phyloP scores from a whole-genome alignment of 2,888 invertebrate genomes.

The Argyresthia albistria region DNA sequence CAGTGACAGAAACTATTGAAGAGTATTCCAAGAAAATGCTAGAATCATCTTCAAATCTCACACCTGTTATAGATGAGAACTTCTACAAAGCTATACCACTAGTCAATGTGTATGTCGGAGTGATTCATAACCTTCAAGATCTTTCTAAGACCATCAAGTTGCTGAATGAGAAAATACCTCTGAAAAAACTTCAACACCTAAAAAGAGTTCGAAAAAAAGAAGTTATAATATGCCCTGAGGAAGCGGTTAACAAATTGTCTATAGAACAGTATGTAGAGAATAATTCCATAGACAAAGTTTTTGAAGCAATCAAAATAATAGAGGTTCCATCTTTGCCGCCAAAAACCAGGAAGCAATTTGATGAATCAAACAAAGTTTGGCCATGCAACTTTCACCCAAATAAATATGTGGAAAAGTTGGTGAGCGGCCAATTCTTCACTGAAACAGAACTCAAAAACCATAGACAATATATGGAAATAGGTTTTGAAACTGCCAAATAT shows the following conservation, averaged over 20 bases:
- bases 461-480: conserved; percentile 70
- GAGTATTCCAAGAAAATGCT: conserved; percentile 15
- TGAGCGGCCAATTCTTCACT: conserved; percentile 74
- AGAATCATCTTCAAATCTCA: conserved; percentile 31
- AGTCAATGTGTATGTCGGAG: conserved; percentile 73
- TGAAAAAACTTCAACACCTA: conserved; percentile 77
- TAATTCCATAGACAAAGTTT: conserved; percentile 56
- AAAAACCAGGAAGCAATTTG: conserved; percentile 77
- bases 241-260: conserved; percentile 23
- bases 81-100: conserved; percentile 56
- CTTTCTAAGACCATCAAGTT: conserved; percentile 75
- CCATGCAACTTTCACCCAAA: conserved; percentile 90
- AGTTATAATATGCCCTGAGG: conserved; percentile 67
- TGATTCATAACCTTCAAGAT: conserved; percentile 71
- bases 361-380: conserved; percentile 76
- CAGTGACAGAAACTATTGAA: conserved; percentile 20
- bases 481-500: conserved; percentile 66
- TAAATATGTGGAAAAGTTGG: conserved; percentile 78
- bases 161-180: conserved; percentile 71
- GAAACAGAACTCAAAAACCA: conserved; percentile 66
- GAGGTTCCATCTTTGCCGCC: conserved; percentile 76
- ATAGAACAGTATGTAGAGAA: conserved; percentile 47
- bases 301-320: conserved; percentile 65
- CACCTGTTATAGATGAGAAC: conserved; percentile 71
- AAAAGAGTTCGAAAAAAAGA: conserved; percentile 78